Evolutionary conservation across 64 coral and sea anemone genomes (phyloP).

Genomic region (Stylophora pistillata): DNA sequence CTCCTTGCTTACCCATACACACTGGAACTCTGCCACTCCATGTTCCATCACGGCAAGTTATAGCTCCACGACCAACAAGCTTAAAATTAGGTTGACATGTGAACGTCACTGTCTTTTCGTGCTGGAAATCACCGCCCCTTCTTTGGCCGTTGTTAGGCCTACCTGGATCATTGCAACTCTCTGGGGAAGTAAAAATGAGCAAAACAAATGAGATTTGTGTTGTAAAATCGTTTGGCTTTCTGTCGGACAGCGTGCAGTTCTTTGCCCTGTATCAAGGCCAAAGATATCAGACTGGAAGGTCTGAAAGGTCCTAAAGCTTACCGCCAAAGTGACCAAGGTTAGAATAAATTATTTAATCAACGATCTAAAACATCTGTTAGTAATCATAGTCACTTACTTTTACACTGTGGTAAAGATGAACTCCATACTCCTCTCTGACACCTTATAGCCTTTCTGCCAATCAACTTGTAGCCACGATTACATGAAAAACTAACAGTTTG

Average conservation of each 20-base stretch:
- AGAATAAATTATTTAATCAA: too few species aligned
- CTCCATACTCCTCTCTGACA: slow-evolving; percentile 41
- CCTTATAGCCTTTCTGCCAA: not conserved
- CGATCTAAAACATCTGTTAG: too few species aligned
- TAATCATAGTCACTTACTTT: slow-evolving; percentile 10
- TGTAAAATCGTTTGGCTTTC: too few species aligned
- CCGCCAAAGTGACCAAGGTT: too few species aligned
- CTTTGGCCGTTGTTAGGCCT: slow-evolving; percentile 31
- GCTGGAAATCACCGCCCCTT: slow-evolving; percentile 15
- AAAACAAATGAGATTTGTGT: not conserved
- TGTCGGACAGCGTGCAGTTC: too few species aligned
- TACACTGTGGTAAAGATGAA: not conserved
- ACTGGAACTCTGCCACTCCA: slow-evolving; percentile 26
- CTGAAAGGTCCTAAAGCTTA: too few species aligned
- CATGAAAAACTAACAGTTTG: slow-evolving; percentile 32
- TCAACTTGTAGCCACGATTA: not conserved
- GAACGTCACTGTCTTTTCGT: slow-evolving; percentile 22
- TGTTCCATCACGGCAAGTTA: slow-evolving; percentile 29
- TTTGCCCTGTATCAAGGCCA: too few species aligned
- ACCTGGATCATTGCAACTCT: slow-evolving; percentile 33
- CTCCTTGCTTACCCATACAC: not conserved
- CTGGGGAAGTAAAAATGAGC: not conserved
- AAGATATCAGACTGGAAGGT: too few species aligned
- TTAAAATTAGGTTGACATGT: slow-evolving; percentile 17
- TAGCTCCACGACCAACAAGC: not conserved